Evolutionary conservation across 2,888 invertebrate species (phyloP).

Genomic region (Morinoia aosen): DNA sequence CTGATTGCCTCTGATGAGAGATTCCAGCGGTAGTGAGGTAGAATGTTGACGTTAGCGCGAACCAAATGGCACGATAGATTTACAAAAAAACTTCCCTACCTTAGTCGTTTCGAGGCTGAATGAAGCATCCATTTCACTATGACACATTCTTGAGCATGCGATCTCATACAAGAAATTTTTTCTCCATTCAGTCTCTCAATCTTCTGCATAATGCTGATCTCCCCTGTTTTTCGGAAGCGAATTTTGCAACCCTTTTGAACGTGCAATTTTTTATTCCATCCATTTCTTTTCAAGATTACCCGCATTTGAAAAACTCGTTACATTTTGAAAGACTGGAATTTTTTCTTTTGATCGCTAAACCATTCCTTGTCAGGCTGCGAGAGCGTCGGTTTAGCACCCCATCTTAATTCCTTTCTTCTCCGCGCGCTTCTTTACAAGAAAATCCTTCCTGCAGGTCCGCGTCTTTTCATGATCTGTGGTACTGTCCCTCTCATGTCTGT

Average conservation of each 20-base stretch:
- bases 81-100: background rate
- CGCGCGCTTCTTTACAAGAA: background rate
- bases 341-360: background rate
- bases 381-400: background rate
- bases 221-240: background rate
- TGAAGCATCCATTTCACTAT: background rate
- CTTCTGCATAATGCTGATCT: background rate
- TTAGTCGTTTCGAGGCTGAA: background rate
- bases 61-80: too few species aligned
- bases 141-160: background rate
- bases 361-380: background rate
- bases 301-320: background rate
- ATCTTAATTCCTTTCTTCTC: background rate
- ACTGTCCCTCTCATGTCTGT: too few species aligned
- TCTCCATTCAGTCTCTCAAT: background rate
- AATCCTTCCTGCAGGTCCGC: background rate
- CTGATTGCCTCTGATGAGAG: too few species aligned
- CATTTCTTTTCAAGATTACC: background rate
- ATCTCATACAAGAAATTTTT: background rate
- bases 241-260: background rate
- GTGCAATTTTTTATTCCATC: background rate
- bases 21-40: too few species aligned
- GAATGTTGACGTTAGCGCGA: too few species aligned
- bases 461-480: too few species aligned
- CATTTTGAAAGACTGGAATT: slow-evolving; percentile 9